Conservation (phyloP, 2,113 vertebrate genomes). For the Tamias sibiricus region DNA sequence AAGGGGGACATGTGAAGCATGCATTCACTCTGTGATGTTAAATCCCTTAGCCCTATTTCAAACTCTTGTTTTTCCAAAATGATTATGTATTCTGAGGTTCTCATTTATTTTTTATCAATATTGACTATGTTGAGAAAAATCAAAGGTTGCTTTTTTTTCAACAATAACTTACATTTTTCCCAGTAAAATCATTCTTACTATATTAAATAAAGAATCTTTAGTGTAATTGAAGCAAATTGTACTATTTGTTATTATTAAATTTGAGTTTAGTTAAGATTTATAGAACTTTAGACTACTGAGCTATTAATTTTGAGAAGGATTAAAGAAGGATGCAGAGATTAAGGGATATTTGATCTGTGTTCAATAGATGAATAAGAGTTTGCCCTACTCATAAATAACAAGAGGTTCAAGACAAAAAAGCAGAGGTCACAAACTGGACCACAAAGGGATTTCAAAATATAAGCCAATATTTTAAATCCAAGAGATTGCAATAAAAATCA, state of each 20-base stretch:
- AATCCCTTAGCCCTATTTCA: neutral
- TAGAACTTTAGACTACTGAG: neutral
- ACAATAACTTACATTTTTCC: neutral
- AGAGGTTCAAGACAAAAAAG: neutral
- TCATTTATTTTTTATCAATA: neutral
- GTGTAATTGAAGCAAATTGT: neutral
- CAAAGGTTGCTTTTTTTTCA: constrained; percentile 31
- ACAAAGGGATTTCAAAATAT: constrained; percentile 4
- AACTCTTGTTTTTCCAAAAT: neutral
- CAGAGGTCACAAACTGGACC: neutral
- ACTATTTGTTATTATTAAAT: neutral
- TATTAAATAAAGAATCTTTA: neutral
- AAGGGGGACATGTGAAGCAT: neutral
- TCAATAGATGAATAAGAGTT: neutral
- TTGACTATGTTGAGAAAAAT: neutral
- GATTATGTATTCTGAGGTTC: neutral
- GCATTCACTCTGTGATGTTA: neutral
- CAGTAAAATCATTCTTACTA: neutral
- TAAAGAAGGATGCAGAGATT: neutral
- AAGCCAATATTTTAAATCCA: neutral
- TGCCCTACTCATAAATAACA: neutral
- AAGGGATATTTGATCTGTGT: neutral
- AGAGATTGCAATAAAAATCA: neutral
- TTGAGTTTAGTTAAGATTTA: neutral
- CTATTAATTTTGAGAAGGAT: constrained; percentile 29